Evolutionary conservation across 2,797 vertebrate genomes (phyloP), one percentile per base, ranked within the genome.

Genomic region (Neoniphon sammara): DNA sequence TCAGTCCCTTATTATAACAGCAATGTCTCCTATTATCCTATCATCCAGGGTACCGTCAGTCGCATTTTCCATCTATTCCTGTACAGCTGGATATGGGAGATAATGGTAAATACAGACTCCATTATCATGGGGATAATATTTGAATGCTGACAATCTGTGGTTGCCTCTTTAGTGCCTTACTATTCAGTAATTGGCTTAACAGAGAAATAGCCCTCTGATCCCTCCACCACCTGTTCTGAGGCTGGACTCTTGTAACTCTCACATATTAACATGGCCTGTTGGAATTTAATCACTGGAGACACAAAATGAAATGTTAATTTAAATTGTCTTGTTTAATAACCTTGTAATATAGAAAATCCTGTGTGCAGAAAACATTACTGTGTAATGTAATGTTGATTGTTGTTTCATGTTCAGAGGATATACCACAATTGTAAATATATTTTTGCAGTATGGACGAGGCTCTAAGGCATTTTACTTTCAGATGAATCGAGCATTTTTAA

Each of bases 331-430:
- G n/a, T 55, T 50, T 78, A 11, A 68, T 70, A 66, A 72, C 9
- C 12, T 67, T 84, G 50, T 76, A 78, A 71, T 72, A 44, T 81
- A 57, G 66, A 49, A 23, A 3, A 15, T 4, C 46, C 65, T 34
- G 61, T 73, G 56, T 60, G 64, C 47, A 70, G 17, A 69, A 87
- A 75, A 76, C 2, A 21, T 59, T 44, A 84, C 63, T 66, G 67
- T 77, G 81, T 80, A 27, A 78, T 53, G 39, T 42, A 42, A 54
- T 49, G 25, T 17, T 25, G 9, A 1, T 6, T 6, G 59, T 70
- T 0, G 70, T 8, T 31, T 68, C 10, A 55, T 81, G 52, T 57
- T 69, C 18, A 54, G 30, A 27, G 31, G 9, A 74, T n/a, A 27
- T 10, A 54, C 21, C 62, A 31, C 12, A 1, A 12, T 31, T 62